These are phyloP conservation scores for Penaeus monodon DNA, from an alignment of 2,888 invertebrate species.

Conservation along the genomic window DNA sequence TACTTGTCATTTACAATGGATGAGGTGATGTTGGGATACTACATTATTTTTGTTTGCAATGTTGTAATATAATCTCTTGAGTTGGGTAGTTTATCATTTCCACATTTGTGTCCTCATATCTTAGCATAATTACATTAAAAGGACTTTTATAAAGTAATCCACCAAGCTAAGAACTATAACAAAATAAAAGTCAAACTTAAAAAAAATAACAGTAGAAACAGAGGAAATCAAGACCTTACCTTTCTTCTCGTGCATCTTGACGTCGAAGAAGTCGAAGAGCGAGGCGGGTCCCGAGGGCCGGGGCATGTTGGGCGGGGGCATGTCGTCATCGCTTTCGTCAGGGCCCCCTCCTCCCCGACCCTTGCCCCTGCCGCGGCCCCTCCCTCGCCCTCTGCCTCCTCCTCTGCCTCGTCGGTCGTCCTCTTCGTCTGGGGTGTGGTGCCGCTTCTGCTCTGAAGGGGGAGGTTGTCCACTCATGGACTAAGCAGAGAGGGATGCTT, in stretches of 20 bases:
- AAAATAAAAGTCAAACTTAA: not conserved
- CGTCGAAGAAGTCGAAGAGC: constrained; percentile 58
- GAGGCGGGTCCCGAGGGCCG: constrained; percentile 59
- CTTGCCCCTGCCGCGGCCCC: constrained; percentile 30
- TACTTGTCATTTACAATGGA: too few relatives aligned
- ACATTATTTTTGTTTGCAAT: too few relatives aligned
- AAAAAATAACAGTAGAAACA: not conserved
- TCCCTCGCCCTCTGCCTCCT: constrained; percentile 12
- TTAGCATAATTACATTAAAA: too few relatives aligned
- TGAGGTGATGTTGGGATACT: too few relatives aligned
- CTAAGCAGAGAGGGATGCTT: constrained; percentile 10
- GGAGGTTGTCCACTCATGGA: constrained; percentile 44
- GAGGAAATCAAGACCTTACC: constrained; percentile 17
- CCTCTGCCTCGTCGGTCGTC: constrained; percentile 34
- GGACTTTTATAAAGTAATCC: too few relatives aligned
- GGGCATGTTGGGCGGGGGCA: constrained; percentile 47
- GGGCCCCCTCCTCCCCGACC: constrained; percentile 43
- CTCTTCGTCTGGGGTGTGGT: constrained; percentile 17
- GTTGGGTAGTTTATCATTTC: too few relatives aligned
- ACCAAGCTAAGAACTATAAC: not conserved
- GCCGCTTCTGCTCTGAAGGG: not conserved
- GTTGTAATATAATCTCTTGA: too few relatives aligned
- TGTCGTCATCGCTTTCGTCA: constrained; percentile 53
- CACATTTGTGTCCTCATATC: too few relatives aligned
- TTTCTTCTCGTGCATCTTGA: constrained; percentile 57